Percentiles rank a stretch among this genome's conserved stretches.
Evolutionary conservation across 2,113 vertebrate genomes (phyloP).

Genomic region (Puntigrus tetrazona): DNA sequence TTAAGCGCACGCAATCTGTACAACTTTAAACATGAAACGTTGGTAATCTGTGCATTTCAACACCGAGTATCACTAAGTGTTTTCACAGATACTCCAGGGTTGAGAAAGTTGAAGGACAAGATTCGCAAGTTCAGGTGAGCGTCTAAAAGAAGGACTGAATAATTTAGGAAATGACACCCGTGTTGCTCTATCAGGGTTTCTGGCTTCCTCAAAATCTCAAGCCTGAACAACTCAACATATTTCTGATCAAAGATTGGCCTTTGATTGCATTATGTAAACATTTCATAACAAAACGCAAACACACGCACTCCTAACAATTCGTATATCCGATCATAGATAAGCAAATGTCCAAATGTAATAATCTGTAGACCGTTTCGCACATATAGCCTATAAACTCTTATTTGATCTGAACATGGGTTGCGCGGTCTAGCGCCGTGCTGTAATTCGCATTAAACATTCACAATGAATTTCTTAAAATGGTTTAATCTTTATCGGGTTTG

Average conservation of each 20-base stretch:
- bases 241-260: neutral
- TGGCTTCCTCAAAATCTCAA: constrained; percentile 27
- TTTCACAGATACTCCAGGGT: neutral
- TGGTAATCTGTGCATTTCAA: neutral
- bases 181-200: neutral
- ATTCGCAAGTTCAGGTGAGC: neutral
- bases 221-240: neutral
- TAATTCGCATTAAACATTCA: neutral
- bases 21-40: neutral
- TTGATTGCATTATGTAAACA: neutral
- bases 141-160: neutral
- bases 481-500: neutral
- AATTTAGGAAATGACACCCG: constrained; percentile 9
- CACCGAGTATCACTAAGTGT: too few species aligned
- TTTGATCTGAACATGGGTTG: neutral
- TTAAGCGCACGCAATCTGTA: neutral
- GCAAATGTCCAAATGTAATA: neutral
- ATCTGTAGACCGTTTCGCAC: neutral
- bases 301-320: too few species aligned
- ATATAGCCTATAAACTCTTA: neutral
- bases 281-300: neutral
- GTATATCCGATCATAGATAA: neutral
- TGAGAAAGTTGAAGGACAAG: neutral
- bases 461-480: neutral
- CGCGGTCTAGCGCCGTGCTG: neutral